Evolutionary conservation across 2,113 vertebrate species (phyloP).

Genomic region (Rhodinocichla rosea): DNA sequence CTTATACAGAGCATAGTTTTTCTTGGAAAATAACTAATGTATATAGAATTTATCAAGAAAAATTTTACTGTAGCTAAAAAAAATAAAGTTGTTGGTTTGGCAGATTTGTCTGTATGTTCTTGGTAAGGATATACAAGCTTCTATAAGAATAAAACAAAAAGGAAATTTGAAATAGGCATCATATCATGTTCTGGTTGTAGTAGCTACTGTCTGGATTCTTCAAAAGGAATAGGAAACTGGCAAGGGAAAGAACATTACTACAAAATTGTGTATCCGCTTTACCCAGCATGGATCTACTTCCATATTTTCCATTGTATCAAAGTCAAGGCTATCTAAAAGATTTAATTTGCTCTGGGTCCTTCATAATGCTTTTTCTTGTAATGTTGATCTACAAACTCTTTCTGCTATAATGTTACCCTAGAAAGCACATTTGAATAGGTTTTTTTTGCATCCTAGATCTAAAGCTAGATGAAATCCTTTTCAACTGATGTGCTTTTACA

Average conservation of each 20-base stretch:
- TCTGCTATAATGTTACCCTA: conserved; percentile 13
- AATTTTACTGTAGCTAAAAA: not conserved
- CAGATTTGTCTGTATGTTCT: not conserved
- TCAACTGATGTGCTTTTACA: not conserved
- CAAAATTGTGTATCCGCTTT: conserved; percentile 26
- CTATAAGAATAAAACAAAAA: not conserved
- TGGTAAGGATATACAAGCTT: not conserved
- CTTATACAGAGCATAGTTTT: not conserved
- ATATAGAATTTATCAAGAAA: not conserved
- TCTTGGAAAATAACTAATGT: not conserved
- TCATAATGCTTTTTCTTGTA: conserved; percentile 40
- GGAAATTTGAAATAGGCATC: not conserved
- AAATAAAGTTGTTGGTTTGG: not conserved
- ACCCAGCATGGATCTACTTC: not conserved
- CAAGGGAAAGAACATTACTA: not conserved
- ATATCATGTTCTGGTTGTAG: not conserved
- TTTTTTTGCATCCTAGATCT: not conserved
- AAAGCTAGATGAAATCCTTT: not conserved
- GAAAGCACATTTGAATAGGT: not conserved
- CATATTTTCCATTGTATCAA: not conserved
- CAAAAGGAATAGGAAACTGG: not conserved
- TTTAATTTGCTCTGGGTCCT: conserved; percentile 35
- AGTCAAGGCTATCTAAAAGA: conserved; percentile 22
- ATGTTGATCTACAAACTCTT: conserved; percentile 18
- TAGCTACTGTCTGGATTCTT: not conserved